Evolutionary conservation across 2,888 invertebrate genomes (phyloP).

Genomic region (Drosophila crucigera): DNA sequence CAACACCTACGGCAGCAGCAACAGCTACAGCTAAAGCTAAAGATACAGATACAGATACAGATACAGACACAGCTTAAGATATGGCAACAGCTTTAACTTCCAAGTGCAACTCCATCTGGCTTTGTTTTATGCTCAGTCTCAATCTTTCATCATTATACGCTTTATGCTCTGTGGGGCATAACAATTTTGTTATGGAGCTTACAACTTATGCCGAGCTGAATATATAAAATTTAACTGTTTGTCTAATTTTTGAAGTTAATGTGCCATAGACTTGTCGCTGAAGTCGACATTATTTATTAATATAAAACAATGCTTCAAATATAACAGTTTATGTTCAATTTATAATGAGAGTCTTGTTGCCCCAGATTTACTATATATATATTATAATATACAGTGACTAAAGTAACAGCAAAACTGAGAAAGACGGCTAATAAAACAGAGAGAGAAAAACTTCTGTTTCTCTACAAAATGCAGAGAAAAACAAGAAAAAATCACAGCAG

Average conservation of each 20-base stretch:
- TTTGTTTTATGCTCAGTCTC: slow-evolving; percentile 21
- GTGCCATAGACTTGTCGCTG: not conserved
- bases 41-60: not conserved
- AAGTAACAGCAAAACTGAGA: not conserved
- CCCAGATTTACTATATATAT: too few relatives aligned
- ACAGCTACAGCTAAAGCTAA: slow-evolving; percentile 27
- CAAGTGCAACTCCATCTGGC: slow-evolving; percentile 29
- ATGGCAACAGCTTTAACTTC: slow-evolving; percentile 1
- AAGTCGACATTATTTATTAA: not conserved
- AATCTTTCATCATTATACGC: slow-evolving; percentile 38
- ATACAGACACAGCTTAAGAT: not conserved
- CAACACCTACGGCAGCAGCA: slow-evolving; percentile 58
- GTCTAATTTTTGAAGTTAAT: not conserved
- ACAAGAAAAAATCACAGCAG: not conserved
- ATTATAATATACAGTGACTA: not conserved
- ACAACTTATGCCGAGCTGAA: too few relatives aligned
- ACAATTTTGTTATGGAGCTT: not conserved
- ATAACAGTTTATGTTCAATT: not conserved
- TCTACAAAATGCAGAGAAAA: not conserved
- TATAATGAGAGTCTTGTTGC: not conserved
- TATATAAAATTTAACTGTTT: not conserved
- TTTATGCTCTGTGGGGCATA: not conserved
- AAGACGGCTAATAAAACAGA: not conserved
- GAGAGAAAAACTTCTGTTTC: rapidly evolving
- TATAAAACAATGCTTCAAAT: not conserved